Evolutionary conservation across 2,888 invertebrate genomes (phyloP), one percentile per base, ranked within the genome.

Genomic region (Eumacrocentrus americanus): DNA sequence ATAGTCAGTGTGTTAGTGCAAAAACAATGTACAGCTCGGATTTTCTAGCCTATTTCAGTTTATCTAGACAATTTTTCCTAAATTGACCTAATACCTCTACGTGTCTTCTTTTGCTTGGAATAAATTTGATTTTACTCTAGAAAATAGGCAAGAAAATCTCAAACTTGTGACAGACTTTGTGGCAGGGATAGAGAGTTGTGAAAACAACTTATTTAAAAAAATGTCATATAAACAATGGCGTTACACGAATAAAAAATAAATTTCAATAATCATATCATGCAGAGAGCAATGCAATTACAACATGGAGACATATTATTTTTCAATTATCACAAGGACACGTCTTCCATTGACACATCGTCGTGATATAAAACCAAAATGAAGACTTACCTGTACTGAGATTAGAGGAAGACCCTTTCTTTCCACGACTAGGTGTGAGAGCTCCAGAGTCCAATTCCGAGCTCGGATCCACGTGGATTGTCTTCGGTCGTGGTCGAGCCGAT

Each of bases 381-480:
- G 16, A 72, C 81, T 80, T 82, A 93, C 93, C 93, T 78, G 92
- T 89, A 66, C 80, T 81, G 61, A 94, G 86, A 82, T 92, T 93
- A 63, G 91, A 89, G 68, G 88, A 87, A 61, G 92, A 92, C 64
- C 93, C 92, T 77, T 92, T 92, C 77, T 91, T 91, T 58, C 89
- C 88, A 69, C 88, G 84, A 81, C 89, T 88, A 62, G 88, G 86
- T 64, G 87, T 85, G 67, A 91, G 85, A 81, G 89, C 87, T 62
- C 90, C 90, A 75, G 91, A 67, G 64, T 91, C 91, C 69, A 89
- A 86, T 74, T 91, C 91, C 52, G 90, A 86, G 55, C 90, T 89
- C 74, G 90, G 89, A 79, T 94, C 94, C 64, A 94, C 92, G 78
- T 95, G 94, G 65, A 95, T 94, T 42, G 94, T 95, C 84, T 94